Evolutionary conservation across 2,888 invertebrate genomes (phyloP), one percentile per base, ranked within the genome.

Genomic region (Leucoma salicis): DNA sequence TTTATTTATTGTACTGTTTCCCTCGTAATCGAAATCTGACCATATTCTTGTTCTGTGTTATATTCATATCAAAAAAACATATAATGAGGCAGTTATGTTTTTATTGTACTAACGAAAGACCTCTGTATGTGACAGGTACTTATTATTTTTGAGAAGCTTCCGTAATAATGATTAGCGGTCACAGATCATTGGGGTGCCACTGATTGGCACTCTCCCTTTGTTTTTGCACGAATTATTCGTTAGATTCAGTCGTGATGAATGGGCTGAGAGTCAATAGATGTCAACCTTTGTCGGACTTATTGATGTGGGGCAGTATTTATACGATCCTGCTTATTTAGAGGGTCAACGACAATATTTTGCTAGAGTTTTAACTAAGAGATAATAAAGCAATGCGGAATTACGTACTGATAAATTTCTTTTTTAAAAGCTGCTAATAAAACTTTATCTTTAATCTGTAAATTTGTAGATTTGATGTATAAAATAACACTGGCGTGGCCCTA

Each of bases 161-260:
- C 14, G 33, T 38, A 41, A n/a, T n/a, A n/a, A 44, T 42, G 41
- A 42, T 47, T 48, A 43, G 46, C 45, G 27, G 39, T 32, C 33
- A 35, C 33, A 39, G 39, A 40, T 35, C 15, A 35, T 29, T 28
- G 21, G 15, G 34, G 12, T 13, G 28, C 12, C 14, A 36, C 38
- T 53, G 60, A 63, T 59, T 56, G 53, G 49, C 53, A 46, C 31
- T 38, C 49, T 39, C 50, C 51, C 53, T 55, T 68, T 67, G 66
- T 67, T 63, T 65, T 63, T 46, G 42, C 42, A 31, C 31, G 33
- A 42, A 58, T 61, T 54, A 57, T 61, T 52, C 47, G 47, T 46
- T 57, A 51, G 56, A 57, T 53, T 49, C 45, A 49, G 42, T 39
- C 54, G 45, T 66, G 58, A 66, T 62, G 60, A 66, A 66, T 61